These are phyloP conservation scores for Urophycis tenuis DNA, from an alignment of 2,797 vertebrate species.

Conservation along the genomic window DNA sequence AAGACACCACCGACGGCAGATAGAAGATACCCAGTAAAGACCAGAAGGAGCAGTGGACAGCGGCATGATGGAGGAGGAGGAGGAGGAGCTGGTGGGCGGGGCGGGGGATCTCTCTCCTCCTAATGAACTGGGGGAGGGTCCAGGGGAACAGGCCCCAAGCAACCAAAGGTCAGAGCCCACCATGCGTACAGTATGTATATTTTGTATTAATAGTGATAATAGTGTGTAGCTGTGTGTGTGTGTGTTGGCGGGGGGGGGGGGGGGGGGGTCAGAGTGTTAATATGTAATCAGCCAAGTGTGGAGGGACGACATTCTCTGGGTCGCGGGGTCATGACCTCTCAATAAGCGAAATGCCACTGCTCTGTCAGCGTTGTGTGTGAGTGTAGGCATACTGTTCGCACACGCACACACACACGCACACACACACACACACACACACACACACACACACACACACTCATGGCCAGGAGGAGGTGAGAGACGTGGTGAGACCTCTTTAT, in stretches of 20 bases:
- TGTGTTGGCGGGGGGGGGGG: constrained; percentile 11
- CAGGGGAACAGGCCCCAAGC: constrained; percentile 39
- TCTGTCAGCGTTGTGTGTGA: constrained; percentile 44
- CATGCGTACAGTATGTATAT: background rate
- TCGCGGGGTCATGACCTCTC: constrained; percentile 59
- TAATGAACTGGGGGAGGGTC: constrained; percentile 43
- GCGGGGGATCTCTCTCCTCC: constrained; percentile 8
- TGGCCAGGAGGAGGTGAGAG: constrained; percentile 43
- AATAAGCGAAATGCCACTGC: constrained; percentile 49
- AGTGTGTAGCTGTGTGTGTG: constrained; percentile 21
- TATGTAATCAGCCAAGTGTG: constrained; percentile 63
- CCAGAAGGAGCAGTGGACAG: background rate
- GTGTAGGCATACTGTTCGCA: background rate
- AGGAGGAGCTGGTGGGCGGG: background rate
- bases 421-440: constrained; percentile 6
- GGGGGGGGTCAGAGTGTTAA: constrained; percentile 41
- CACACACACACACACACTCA: constrained; percentile 18
- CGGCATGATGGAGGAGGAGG: background rate
- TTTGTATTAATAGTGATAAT: background rate
- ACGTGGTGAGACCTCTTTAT: constrained; percentile 46
- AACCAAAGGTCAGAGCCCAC: constrained; percentile 41
- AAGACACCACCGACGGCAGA: background rate
- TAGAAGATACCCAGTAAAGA: background rate
- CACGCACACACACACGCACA: constrained; percentile 17
- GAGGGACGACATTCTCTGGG: constrained; percentile 59